Percentiles rank a stretch among this genome's conserved stretches.
phyloP scores from a whole-genome alignment of 2,113 vertebrate genomes.

The Heteronetta atricapilla region DNA sequence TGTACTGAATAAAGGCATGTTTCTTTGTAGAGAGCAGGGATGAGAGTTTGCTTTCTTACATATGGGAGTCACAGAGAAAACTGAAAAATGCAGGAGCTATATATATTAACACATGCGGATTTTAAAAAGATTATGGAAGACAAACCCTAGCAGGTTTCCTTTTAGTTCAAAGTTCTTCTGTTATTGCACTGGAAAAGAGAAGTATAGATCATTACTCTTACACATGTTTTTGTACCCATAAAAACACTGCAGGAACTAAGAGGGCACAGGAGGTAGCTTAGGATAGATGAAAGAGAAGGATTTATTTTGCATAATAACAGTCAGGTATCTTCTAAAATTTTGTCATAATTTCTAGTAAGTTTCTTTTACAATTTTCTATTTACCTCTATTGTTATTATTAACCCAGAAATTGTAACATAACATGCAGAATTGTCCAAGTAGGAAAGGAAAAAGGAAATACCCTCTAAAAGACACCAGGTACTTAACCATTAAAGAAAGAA shows the following conservation, averaged over 20 bases:
- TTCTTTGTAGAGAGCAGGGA: background rate
- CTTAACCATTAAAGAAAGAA: background rate
- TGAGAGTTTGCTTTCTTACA: background rate
- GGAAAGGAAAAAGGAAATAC: background rate
- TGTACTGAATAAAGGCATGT: background rate
- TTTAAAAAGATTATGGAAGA: background rate
- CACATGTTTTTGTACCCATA: background rate
- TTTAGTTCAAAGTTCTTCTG: background rate
- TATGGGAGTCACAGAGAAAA: background rate
- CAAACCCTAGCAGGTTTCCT: background rate
- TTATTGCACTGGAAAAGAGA: background rate
- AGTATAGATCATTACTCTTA: background rate
- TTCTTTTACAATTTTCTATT: background rate
- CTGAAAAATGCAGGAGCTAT: background rate
- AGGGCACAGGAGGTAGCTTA: background rate
- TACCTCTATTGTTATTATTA: background rate
- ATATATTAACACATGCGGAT: background rate
- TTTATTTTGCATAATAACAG: background rate
- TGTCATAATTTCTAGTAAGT: background rate
- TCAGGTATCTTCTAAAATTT: background rate
- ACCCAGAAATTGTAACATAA: background rate
- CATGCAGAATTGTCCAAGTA: background rate
- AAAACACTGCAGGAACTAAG: background rate
- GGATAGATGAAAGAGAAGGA: background rate
- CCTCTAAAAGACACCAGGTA: background rate